phyloP scores from a whole-genome alignment of 2,888 invertebrate species.

The Opisthograptis luteolata region DNA sequence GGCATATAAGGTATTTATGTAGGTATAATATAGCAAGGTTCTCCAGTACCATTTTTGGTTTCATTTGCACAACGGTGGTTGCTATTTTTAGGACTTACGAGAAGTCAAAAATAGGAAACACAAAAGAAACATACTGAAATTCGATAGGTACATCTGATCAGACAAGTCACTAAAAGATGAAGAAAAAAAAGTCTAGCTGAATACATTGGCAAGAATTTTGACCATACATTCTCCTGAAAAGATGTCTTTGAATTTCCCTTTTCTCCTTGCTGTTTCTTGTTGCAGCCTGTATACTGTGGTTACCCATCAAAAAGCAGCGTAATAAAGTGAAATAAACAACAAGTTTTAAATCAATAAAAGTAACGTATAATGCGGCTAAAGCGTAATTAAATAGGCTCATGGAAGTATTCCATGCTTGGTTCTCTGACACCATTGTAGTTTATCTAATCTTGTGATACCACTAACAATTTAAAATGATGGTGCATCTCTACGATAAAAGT shows the following conservation, averaged over 20 bases:
- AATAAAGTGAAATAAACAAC: conserved; percentile 82
- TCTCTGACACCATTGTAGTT: conserved; percentile 68
- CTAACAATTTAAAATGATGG: conserved; percentile 38
- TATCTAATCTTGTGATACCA: conserved; percentile 40
- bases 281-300: conserved; percentile 90
- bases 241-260: conserved; percentile 94
- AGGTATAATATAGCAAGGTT: conserved; percentile 1
- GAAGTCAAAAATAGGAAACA: conserved; percentile 34
- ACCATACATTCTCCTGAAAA: conserved; percentile 93
- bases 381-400: conserved; percentile 73
- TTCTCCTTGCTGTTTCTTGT: conserved; percentile 91
- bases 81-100: conserved; percentile 48
- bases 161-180: conserved; percentile 56
- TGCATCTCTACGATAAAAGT: conserved; percentile 57
- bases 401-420: conserved; percentile 68
- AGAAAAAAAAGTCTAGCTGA: conserved; percentile 72
- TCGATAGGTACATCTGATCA: conserved; percentile 40
- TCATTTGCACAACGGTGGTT: conserved; percentile 34
- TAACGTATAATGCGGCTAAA: conserved; percentile 75
- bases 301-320: conserved; percentile 87
- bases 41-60: conserved; percentile 32
- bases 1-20: not conserved
- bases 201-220: conserved; percentile 77
- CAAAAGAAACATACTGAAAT: conserved; percentile 32
- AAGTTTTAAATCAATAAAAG: conserved; percentile 80